Evolutionary conservation across 1,140 invertebrate species (phyloP), one percentile per base, ranked within the genome.

Genomic region (Bicyclus anynana): DNA sequence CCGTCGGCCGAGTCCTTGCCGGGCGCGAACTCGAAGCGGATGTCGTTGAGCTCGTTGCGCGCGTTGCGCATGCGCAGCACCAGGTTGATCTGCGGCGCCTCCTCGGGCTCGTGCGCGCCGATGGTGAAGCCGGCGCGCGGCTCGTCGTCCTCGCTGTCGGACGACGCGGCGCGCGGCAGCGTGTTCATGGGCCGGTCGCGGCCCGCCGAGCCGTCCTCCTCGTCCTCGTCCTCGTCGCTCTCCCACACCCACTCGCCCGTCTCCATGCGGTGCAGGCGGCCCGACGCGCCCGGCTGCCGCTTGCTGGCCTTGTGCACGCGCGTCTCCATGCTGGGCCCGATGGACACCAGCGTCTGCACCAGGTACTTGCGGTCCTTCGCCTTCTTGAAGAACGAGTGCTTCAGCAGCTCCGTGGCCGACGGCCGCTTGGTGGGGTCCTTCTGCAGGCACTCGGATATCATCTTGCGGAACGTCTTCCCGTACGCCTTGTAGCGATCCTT

Each of bases 371-470:
- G 96, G 83, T 99, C 98, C 90, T 99, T 99, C 3, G 97, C 96
- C 90, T 99, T 99, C 82, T 98, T 99, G 89, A 99, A 99, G 89
- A 99, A 99, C 4, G 97, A 96, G 90, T 99, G 97, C 86, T 99
- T 99, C 7, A 99, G 87, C 27, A 99, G 89, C 89, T 99, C 98
- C n/a, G 96, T 96, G 21, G 99, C 98, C 7, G 98, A 97, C 10
- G 98, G 98, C 90, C 97, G 92, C 84, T 98, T 99, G 5, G 94
- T 91, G 9, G 97, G 96, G 87, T 99, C 97, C 88, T 99, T 99
- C 85, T 98, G 97, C 16, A 99, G 90, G 83, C 98, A 99, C 80
- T 99, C 97, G 4, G 95, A 92, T 65, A 99, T 97, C 94, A 99
- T 96, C 89, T 98, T 98, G 33, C 98, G 91, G 89, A 99, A 99